Evolutionary conservation across 2,888 invertebrate genomes (phyloP).

Genomic region (Volucella inanis): DNA sequence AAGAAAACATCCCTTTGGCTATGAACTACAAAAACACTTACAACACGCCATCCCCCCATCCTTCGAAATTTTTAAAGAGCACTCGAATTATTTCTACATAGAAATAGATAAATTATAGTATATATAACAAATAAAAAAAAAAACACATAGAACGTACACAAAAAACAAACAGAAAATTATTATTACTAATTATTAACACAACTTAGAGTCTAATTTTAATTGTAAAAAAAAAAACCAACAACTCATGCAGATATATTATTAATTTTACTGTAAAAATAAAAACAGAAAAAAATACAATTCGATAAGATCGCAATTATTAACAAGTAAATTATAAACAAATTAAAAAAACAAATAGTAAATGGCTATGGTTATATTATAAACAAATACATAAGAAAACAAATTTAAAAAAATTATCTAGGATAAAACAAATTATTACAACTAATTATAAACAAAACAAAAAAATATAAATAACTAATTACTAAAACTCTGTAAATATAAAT

Average conservation of each 20-base stretch:
- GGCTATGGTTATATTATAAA: slow-evolving; percentile 71
- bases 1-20: slow-evolving; percentile 59
- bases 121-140: slow-evolving; percentile 49
- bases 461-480: slow-evolving; percentile 35
- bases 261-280: slow-evolving; percentile 70
- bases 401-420: slow-evolving; percentile 52
- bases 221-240: slow-evolving; percentile 55
- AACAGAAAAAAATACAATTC: slow-evolving; percentile 53
- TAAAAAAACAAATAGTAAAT: slow-evolving; percentile 57
- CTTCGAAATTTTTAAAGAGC: slow-evolving; percentile 71
- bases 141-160: slow-evolving; percentile 70
- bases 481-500: slow-evolving; percentile 69
- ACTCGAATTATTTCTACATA: slow-evolving; percentile 73
- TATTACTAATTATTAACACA: slow-evolving; percentile 57
- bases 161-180: slow-evolving; percentile 58
- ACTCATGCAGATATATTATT: slow-evolving; percentile 58
- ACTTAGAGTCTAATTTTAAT: slow-evolving; percentile 63
- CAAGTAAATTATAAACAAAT: slow-evolving; percentile 56
- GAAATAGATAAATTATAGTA: slow-evolving; percentile 63
- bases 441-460: slow-evolving; percentile 36
- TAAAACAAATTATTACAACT: slow-evolving; percentile 68
- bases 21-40: slow-evolving; percentile 68
- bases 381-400: slow-evolving; percentile 55
- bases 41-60: slow-evolving; percentile 61
- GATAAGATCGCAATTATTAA: slow-evolving; percentile 75